Evolutionary conservation across 2,797 vertebrate species (phyloP), one percentile per base, ranked within the genome.

Genomic region (Pangasius djambal): DNA sequence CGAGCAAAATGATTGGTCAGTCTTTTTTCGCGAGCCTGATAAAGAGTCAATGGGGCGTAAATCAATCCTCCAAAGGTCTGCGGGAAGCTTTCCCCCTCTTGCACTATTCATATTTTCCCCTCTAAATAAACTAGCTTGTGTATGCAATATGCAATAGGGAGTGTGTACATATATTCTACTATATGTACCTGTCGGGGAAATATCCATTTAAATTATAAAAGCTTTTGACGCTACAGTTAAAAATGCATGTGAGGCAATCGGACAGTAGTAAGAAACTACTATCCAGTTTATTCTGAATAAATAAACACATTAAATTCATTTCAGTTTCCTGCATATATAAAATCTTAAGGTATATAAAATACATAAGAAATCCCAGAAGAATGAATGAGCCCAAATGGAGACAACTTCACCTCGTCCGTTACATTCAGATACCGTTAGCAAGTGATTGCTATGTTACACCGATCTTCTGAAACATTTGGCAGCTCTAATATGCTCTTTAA

Each of bases 1-100:
- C 95, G 94, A 96, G 97, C 96, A 94, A 97, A 98, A 96, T 97
- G 98, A 99, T 99, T 99, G 98, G 98, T 97, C 97, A 96, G 97
- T 97, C 96, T 97, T 97, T 97, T 97, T 97, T 97, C 96, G 96
- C 96, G 95, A 96, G 97, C 95, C 96, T 97, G 97, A 97, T 97
- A 97, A 98, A 98, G 97, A 97, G 96, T 97, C 97, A 97, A 96
- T 96, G 96, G 94, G 94, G 96, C 97, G 96, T 98, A 97, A 98
- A 99, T 98, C 98, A 98, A 96, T 94, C 95, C 93, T 94, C 94
- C 94, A 93, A 96, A 96, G 96, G 96, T 96, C 94, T 95, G 96
- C 95, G 91, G 95, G 81, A 91, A 93, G 94, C 94, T 96, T 96
- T 95, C 95, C 96, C 93, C 94, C 95, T 94, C 94, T 94, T 67